These are phyloP conservation scores for Holotrichia oblita DNA, from an alignment of 1,140 invertebrate species.

Conservation along the genomic window DNA sequence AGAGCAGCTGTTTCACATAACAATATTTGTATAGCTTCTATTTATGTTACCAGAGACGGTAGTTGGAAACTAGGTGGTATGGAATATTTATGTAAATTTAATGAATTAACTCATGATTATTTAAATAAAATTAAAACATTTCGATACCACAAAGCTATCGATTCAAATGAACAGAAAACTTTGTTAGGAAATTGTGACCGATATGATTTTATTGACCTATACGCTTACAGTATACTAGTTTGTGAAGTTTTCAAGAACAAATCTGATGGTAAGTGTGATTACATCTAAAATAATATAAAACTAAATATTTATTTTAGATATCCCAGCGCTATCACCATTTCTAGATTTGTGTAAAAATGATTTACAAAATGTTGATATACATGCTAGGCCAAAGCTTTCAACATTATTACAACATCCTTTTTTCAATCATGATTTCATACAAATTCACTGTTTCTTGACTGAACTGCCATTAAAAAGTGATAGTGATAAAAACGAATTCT, in stretches of 20 bases:
- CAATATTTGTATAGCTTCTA: slow-evolving; percentile 79
- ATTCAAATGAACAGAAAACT: slow-evolving; percentile 73
- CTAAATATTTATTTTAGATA: slow-evolving; percentile 38
- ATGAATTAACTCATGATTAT: slow-evolving; percentile 72
- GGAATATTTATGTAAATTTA: slow-evolving; percentile 78
- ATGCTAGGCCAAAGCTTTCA: slow-evolving; percentile 69
- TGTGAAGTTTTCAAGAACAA: slow-evolving; percentile 75
- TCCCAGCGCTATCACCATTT: slow-evolving; percentile 72
- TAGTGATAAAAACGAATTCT: slow-evolving; percentile 80
- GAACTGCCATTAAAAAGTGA: slow-evolving; percentile 82
- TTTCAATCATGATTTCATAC: slow-evolving; percentile 85
- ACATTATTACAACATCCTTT: slow-evolving; percentile 75
- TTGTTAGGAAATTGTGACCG: slow-evolving; percentile 62
- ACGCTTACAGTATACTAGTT: slow-evolving; percentile 81
- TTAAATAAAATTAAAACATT: slow-evolving; percentile 74
- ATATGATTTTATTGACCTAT: slow-evolving; percentile 75
- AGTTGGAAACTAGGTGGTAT: slow-evolving; percentile 85
- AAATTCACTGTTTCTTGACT: slow-evolving; percentile 81
- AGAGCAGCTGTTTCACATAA: slow-evolving; percentile 82
- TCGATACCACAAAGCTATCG: slow-evolving; percentile 74
- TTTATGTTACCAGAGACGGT: slow-evolving; percentile 83
- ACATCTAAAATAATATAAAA: background rate
- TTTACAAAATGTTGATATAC: slow-evolving; percentile 69
- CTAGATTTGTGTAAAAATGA: slow-evolving; percentile 71
- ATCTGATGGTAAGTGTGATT: slow-evolving; percentile 64